Percentiles rank a stretch among this genome's conserved stretches.
Conservation (phyloP, 2,888 invertebrate species). For the Scaptomyza flava region DNA sequence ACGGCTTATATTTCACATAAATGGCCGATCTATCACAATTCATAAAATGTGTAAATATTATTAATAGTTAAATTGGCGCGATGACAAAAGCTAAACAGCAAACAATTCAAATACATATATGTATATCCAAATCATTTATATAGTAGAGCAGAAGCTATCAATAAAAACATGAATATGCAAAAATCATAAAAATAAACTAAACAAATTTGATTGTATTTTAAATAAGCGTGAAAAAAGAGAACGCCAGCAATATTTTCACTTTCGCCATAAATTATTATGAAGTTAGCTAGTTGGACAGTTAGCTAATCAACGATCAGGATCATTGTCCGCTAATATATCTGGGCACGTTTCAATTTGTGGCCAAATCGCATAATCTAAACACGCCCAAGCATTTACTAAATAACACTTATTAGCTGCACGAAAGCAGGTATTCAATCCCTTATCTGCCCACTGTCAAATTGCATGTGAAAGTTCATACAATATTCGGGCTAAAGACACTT, state of each 20-base stretch:
- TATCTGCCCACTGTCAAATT: constrained; percentile 20
- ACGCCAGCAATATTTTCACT: constrained; percentile 45
- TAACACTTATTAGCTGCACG: constrained; percentile 53
- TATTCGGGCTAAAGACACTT: constrained; percentile 5
- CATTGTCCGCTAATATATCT: constrained; percentile 37
- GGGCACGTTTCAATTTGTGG: constrained; percentile 40
- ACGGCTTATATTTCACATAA: constrained; percentile 44
- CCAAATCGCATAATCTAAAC: constrained; percentile 48
- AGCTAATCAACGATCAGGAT: constrained; percentile 49
- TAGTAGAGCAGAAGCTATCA: constrained; percentile 17
- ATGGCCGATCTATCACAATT: constrained; percentile 13
- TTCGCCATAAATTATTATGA: constrained; percentile 46
- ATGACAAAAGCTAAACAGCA: constrained; percentile 29
- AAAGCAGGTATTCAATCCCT: constrained; percentile 1
- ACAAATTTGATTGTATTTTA: constrained; percentile 4
- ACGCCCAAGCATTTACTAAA: constrained; percentile 52
- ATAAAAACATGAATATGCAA: constrained; percentile 10
- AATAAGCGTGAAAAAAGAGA: constrained; percentile 35
- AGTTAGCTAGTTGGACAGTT: constrained; percentile 30
- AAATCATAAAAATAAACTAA: neutral
- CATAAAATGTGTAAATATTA: constrained; percentile 44
- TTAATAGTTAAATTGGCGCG: constrained; percentile 41
- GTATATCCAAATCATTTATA: neutral
- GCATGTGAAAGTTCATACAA: constrained; percentile 67
- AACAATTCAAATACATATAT: constrained; percentile 7